phyloP scores from a whole-genome alignment of 2,113 vertebrate species.

The Grantiella picta region DNA sequence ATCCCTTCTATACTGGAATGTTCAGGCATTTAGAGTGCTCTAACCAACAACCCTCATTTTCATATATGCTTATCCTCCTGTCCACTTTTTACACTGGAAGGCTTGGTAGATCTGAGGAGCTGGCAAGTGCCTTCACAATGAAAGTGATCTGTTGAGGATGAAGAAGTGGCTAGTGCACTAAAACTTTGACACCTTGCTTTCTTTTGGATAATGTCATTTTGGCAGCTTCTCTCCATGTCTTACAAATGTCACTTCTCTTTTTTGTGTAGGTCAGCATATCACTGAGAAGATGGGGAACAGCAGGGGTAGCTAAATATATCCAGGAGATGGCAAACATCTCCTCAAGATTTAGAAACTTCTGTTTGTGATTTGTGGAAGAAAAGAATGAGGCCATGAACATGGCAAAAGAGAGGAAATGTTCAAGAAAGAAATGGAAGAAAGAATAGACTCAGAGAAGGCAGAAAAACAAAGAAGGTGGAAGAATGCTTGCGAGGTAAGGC shows the following conservation, averaged over 20 bases:
- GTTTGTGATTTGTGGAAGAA: slow-evolving; percentile 14
- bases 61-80: not conserved
- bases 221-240: not conserved
- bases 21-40: not conserved
- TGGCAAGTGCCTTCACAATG: not conserved
- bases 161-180: not conserved
- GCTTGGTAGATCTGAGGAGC: not conserved
- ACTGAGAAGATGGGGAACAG: not conserved
- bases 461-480: not conserved
- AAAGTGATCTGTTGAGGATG: not conserved
- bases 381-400: not conserved
- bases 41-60: not conserved
- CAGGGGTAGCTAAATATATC: not conserved
- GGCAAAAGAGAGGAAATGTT: not conserved
- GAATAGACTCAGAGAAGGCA: not conserved
- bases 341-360: slow-evolving; percentile 22
- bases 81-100: not conserved
- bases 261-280: not conserved
- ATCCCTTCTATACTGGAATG: not conserved
- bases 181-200: not conserved
- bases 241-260: not conserved
- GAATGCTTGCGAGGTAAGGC: not conserved
- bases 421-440: not conserved
- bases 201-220: not conserved
- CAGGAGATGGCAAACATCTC: not conserved